Conservation (phyloP, 2,888 invertebrate species). For the Chloroclysta siterata region DNA sequence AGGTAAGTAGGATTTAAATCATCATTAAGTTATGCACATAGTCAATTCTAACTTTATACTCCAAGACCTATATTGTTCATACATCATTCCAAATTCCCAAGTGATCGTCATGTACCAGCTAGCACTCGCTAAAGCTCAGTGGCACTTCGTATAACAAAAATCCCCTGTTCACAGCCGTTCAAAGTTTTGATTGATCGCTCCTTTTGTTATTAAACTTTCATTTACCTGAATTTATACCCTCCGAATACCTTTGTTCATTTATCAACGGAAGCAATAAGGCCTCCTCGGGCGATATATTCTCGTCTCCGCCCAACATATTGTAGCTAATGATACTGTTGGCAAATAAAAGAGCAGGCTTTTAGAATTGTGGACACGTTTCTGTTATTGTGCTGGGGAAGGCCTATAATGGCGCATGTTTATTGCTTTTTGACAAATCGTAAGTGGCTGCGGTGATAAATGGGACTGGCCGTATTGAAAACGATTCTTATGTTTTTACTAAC, state of each 20-base stretch:
- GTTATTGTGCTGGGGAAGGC: constrained; percentile 44
- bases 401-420: constrained; percentile 54
- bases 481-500: not conserved
- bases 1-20: too few species aligned
- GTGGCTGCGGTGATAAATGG: constrained; percentile 23
- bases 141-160: constrained; percentile 11
- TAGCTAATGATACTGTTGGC: constrained; percentile 66
- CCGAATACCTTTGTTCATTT: constrained; percentile 59
- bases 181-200: constrained; percentile 34
- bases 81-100: not conserved
- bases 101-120: not conserved
- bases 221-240: constrained; percentile 30
- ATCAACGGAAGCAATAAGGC: constrained; percentile 70
- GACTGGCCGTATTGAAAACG: not conserved
- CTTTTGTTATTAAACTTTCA: constrained; percentile 36
- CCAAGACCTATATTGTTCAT: too few species aligned
- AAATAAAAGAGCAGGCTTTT: constrained; percentile 63
- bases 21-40: too few species aligned
- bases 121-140: not conserved
- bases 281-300: constrained; percentile 60
- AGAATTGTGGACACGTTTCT: constrained; percentile 58
- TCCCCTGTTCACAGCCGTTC: constrained; percentile 13
- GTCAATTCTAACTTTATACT: too few species aligned
- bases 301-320: constrained; percentile 59
- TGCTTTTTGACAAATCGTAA: constrained; percentile 52